These are phyloP conservation scores for Cantharis nigra DNA, from an alignment of 2,888 invertebrate genomes.

Conservation along the genomic window DNA sequence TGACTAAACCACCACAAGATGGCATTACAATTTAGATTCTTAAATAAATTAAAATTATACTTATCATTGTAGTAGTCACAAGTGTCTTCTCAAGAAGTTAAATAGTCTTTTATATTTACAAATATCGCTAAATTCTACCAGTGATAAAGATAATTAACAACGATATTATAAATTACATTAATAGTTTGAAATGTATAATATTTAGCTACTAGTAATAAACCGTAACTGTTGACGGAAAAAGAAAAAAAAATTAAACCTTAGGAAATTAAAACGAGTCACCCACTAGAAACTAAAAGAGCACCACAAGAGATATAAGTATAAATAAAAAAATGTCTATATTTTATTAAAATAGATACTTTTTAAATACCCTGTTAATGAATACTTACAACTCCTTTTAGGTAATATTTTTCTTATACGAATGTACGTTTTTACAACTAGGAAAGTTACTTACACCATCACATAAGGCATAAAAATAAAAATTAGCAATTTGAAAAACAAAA, in stretches of 20 bases:
- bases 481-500: background rate
- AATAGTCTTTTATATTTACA: background rate
- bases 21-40: background rate
- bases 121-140: background rate
- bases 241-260: background rate
- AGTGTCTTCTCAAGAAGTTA: background rate
- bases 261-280: background rate
- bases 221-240: background rate
- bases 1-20: background rate
- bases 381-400: background rate
- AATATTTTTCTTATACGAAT: background rate
- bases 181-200: background rate
- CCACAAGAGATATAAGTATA: background rate
- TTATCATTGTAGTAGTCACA: background rate
- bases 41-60: background rate
- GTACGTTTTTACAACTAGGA: background rate
- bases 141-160: background rate
- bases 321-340: background rate
- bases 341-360: slow-evolving; percentile 4
- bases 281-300: background rate
- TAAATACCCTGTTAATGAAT: slow-evolving; percentile 1
- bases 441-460: background rate
- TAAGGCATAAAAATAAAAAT: background rate
- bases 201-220: background rate
- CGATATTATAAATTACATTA: background rate